Evolutionary conservation across 2,113 vertebrate genomes (phyloP).

Genomic region (Lepus americanus): DNA sequence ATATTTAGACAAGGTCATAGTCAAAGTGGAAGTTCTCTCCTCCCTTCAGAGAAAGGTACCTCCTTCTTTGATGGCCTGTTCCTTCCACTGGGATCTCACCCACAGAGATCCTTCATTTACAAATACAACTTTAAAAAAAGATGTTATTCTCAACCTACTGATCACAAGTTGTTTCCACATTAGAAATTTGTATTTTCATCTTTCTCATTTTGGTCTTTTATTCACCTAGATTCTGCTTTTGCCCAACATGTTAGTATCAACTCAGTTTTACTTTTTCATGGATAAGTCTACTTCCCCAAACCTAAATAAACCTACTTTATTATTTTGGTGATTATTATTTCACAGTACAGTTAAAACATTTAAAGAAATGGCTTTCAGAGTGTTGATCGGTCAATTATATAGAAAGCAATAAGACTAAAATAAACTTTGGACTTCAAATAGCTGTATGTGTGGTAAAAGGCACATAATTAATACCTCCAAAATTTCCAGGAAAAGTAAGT

Average conservation of each 20-base stretch:
- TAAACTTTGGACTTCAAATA: neutral
- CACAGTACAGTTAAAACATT: neutral
- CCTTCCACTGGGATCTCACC: too few relatives aligned
- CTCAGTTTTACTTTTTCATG: neutral
- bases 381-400: neutral
- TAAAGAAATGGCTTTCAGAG: neutral
- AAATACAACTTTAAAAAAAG: too few relatives aligned
- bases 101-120: too few relatives aligned
- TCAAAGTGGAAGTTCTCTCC: too few relatives aligned
- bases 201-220: too few relatives aligned
- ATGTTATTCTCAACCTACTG: too few relatives aligned
- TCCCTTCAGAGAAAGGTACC: too few relatives aligned
- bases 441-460: neutral
- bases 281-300: neutral
- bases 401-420: neutral
- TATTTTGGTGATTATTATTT: neutral
- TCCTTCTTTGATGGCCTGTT: too few relatives aligned
- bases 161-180: neutral
- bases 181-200: neutral
- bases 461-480: neutral
- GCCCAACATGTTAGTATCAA: neutral
- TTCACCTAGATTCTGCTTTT: neutral
- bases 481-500: neutral
- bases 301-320: neutral
- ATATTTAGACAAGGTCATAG: too few relatives aligned